These are phyloP conservation scores for Heliangelus exortis DNA, from an alignment of 2,797 vertebrate genomes.

Conservation along the genomic window DNA sequence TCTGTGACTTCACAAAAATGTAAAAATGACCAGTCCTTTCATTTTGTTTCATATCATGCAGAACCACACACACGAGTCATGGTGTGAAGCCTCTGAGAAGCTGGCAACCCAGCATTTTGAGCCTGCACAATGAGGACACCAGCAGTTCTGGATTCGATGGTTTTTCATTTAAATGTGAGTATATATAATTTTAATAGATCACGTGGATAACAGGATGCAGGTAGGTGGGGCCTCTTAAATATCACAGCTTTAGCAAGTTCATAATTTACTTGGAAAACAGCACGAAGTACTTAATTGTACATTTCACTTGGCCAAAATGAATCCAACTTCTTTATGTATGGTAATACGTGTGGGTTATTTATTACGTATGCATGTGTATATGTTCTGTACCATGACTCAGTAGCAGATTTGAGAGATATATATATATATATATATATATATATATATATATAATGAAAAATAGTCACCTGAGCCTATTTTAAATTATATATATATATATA, in stretches of 20 bases:
- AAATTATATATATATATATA: too few relatives aligned
- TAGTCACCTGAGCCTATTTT: background rate
- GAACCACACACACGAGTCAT: background rate
- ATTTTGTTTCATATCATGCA: background rate
- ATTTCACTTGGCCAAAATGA: background rate
- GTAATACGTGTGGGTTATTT: background rate
- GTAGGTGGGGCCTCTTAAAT: background rate
- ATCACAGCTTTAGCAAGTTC: background rate
- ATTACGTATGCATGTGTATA: background rate
- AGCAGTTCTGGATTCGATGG: background rate
- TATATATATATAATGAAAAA: too few relatives aligned
- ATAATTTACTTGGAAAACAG: background rate
- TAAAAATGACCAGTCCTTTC: background rate
- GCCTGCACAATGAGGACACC: rapidly evolving
- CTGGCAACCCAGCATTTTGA: background rate
- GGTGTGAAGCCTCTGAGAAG: background rate
- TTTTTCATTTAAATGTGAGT: background rate
- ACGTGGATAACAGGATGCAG: background rate
- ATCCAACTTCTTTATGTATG: background rate
- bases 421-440: too few relatives aligned
- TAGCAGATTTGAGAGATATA: background rate
- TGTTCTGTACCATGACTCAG: background rate
- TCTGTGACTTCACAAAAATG: background rate
- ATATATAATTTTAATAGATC: background rate
- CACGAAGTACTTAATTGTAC: background rate